Base-by-base conservation (phyloP, 2,888 invertebrate species). In the Tipula lateralis region DNA sequence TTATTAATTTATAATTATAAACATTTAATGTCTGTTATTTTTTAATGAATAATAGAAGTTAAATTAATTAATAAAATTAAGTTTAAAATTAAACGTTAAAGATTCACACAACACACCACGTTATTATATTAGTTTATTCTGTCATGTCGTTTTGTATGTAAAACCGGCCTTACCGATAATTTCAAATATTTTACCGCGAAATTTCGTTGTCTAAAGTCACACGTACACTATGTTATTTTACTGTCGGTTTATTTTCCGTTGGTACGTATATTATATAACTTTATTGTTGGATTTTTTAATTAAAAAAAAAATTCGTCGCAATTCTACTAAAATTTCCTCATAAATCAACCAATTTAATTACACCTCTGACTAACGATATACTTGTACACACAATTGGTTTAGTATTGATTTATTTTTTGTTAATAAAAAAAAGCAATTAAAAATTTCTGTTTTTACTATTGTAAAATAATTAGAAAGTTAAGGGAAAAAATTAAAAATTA, bases 401-500 rank as follows among this genome's bases (percentile, higher is more conserved):
- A 66, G 24, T 24, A 66, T 24, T 24, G 24, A 66, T 24, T n/a
- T 66, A 9, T 19, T 66, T n/a, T 66, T 66, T 24, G 66, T 66
- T 66, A 66, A 66, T 66, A 66, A 24, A 66, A 66, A 39, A 66
- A 66, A 66, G 66, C 66, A 66, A 66, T 66, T 66, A 66, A 24
- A 66, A 66, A 66, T 66, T 24, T 44, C 44, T 66, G 24, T 66
- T 66, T 66, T 66, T 66, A 66, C 66, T 66, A n/a, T n/a, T n/a
- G n/a, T n/a, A 66, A 66, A 66, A 66, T 66, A 66, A 66, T 66
- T 66, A 66, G 66, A 66, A 66, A 66, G 66, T 66, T 66, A 66
- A 66, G 24, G 12, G 9, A 24, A 66, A 24, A 24, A 66, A 24
- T 44, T 16, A 12, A 50, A 50, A 50, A 50, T 24, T 66, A 66